phyloP scores from a whole-genome alignment of 2,797 vertebrate genomes.

The Atherinosoma microstoma region DNA sequence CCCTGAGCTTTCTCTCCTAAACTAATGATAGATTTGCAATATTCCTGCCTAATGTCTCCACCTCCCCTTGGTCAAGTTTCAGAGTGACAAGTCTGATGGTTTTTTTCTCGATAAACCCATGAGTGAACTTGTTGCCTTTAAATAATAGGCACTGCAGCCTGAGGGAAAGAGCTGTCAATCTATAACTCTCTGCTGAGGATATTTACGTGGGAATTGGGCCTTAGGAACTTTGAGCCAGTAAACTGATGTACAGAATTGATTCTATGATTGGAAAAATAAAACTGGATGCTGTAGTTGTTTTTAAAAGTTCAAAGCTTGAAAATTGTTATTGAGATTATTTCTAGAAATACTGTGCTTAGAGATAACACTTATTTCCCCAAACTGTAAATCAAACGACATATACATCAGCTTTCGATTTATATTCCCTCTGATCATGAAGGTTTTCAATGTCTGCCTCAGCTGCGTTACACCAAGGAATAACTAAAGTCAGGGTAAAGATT shows the following conservation, averaged over 20 bases:
- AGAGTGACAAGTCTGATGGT: slow-evolving; percentile 35
- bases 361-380: slow-evolving; percentile 22
- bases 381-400: slow-evolving; percentile 22
- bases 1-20: slow-evolving; percentile 70
- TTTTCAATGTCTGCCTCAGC: slow-evolving; percentile 30
- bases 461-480: slow-evolving; percentile 10
- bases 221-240: slow-evolving; percentile 7
- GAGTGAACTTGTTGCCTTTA: slow-evolving; percentile 44
- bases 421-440: slow-evolving; percentile 17
- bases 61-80: slow-evolving; percentile 63
- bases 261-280: slow-evolving; percentile 42
- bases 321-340: slow-evolving; percentile 49
- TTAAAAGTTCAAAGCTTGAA: slow-evolving; percentile 42
- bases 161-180: slow-evolving; percentile 18
- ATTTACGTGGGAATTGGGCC: slow-evolving; percentile 36
- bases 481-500: slow-evolving; percentile 18
- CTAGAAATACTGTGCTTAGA: slow-evolving; percentile 25
- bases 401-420: slow-evolving; percentile 19
- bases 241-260: slow-evolving; percentile 37
- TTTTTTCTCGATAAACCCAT: slow-evolving; percentile 43
- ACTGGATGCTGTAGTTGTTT: slow-evolving; percentile 36
- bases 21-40: slow-evolving; percentile 78
- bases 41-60: slow-evolving; percentile 67
- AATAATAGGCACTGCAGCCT: slow-evolving; percentile 34
- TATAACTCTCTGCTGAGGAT: slow-evolving; percentile 23